Base-by-base conservation (phyloP, 2,113 vertebrate genomes). In the Gymnorhina tibicen region DNA sequence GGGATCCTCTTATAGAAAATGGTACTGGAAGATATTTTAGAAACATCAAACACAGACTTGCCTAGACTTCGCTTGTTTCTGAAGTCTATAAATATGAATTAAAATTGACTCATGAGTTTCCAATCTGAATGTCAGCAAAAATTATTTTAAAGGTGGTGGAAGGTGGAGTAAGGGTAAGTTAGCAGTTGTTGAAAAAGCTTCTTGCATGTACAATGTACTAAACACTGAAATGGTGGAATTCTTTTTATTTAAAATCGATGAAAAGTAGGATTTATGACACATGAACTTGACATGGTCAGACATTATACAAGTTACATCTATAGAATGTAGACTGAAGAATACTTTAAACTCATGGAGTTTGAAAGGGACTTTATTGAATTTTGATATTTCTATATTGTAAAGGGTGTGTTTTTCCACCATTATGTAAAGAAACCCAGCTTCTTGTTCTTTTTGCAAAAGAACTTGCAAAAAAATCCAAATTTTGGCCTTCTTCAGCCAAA, bases 21-120 rank as follows among this genome's bases (percentile, higher is more conserved):
- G 75, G 86, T 49, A 96, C 93, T 95, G 96, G 94, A 93, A 95
- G 88, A 97, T 97, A 92, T 96, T 98, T 98, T 91, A 97, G 97
- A 97, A 96, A 98, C 97, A 97, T 98, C 98, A 98, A 97, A 98
- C 89, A 91, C 81, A 95, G 95, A 92, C 98, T 97, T 98, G 97
- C 97, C 96, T 93, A 63, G 97, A 97, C 98, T 96, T 96, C 70
- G n/a, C 94, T 96, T 95, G 93, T 97, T 97, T 96, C 93, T 98
- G 97, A 97, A 97, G 93, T 97, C 96, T 97, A 95, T 97, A 97
- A 97, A 97, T 96, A 98, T 96, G 94, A 98, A 98, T 98, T 97
- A 98, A 91, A 98, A 97, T 97, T 98, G 97, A 97, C 96, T 98
- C 97, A 98, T 97, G 96, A 96, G 69, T 97, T 97, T 97, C 94